Conservation (phyloP, 2,888 invertebrate genomes). For the Drosophila nigricruria region DNA sequence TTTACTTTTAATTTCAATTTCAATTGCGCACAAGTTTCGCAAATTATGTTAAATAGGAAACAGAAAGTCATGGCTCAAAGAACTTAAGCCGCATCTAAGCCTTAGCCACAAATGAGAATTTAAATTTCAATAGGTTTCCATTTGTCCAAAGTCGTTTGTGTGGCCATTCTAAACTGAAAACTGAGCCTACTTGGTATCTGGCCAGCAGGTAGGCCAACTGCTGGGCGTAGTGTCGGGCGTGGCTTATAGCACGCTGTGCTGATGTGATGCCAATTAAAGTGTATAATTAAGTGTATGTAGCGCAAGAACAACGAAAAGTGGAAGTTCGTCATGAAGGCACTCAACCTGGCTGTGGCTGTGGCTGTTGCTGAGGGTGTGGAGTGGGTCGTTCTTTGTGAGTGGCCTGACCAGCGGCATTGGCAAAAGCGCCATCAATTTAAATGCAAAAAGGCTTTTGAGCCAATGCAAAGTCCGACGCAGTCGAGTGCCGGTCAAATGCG, state of each 20-base stretch:
- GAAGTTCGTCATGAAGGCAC: conserved; percentile 36
- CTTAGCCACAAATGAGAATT: conserved; percentile 57
- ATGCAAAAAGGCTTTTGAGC: conserved; percentile 71
- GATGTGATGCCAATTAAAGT: conserved; percentile 72
- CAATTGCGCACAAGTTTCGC: conserved; percentile 10
- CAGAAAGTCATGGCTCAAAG: conserved; percentile 12
- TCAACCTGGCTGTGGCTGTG: conserved; percentile 7
- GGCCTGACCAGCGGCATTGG: conserved; percentile 22
- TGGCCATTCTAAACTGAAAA: conserved; percentile 18
- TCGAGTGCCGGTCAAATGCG: conserved; percentile 59
- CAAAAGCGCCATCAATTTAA: conserved; percentile 65
- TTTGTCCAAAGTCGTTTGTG: conserved; percentile 51
- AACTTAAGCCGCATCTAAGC: conserved; percentile 18
- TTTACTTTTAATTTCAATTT: conserved; percentile 5
- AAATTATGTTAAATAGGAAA: conserved; percentile 19
- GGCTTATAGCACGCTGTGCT: conserved; percentile 41
- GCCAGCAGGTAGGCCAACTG: conserved; percentile 8
- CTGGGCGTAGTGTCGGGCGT: conserved; percentile 12
- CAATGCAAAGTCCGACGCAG: conserved; percentile 36
- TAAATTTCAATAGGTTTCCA: conserved; percentile 71
- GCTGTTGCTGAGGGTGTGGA: not conserved
- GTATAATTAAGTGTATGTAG: conserved; percentile 68
- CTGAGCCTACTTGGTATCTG: conserved; percentile 1
- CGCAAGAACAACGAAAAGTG: conserved; percentile 17
- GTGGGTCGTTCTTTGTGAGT: conserved; percentile 43